Evolutionary conservation across 2,888 invertebrate species (phyloP).

Genomic region (Polyommatus icarus): DNA sequence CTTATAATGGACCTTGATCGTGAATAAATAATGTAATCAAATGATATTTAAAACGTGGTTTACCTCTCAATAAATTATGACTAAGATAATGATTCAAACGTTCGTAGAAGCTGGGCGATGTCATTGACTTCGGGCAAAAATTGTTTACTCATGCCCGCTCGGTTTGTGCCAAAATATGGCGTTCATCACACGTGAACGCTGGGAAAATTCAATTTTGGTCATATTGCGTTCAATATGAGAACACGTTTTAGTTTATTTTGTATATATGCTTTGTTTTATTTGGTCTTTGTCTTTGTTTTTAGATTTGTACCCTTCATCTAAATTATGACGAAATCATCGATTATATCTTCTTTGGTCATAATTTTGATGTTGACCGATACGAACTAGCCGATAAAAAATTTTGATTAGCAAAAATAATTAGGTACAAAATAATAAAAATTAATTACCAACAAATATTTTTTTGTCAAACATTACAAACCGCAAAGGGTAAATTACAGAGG

Average conservation of each 20-base stretch:
- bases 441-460: neutral
- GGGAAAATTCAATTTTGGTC: slow-evolving; percentile 19
- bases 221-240: neutral
- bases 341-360: too few relatives aligned
- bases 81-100: slow-evolving; percentile 43
- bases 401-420: neutral
- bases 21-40: slow-evolving; percentile 29
- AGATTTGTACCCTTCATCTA: neutral
- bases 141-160: slow-evolving; percentile 62
- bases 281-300: neutral
- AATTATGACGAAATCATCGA: neutral
- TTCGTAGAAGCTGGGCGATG: slow-evolving; percentile 53
- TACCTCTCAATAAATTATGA: slow-evolving; percentile 41
- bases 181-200: slow-evolving; percentile 35
- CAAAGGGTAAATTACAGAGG: slow-evolving; percentile 28
- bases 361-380: too few relatives aligned
- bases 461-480: neutral
- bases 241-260: neutral
- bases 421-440: neutral
- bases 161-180: slow-evolving; percentile 60
- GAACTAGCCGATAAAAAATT: too few relatives aligned
- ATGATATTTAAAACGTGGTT: slow-evolving; percentile 18
- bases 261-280: neutral
- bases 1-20: neutral
- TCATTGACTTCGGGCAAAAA: slow-evolving; percentile 66